Evolutionary conservation across 2,113 vertebrate species (phyloP), one percentile per base, ranked within the genome.

Genomic region (Sorex fumeus): DNA sequence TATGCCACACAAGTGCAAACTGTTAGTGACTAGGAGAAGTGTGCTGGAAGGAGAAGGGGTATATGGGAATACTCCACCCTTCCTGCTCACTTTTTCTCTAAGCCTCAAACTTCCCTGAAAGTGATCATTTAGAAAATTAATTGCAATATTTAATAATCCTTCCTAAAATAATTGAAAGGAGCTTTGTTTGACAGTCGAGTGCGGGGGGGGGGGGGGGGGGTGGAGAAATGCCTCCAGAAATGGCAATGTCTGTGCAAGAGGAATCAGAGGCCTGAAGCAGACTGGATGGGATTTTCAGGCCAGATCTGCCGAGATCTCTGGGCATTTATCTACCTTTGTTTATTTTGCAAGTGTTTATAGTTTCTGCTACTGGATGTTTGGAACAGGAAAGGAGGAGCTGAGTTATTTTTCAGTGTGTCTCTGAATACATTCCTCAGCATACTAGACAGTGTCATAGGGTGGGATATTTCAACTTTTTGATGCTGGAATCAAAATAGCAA

Each of bases 401-500:
- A 67, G 19, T 47, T 94, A 27, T 60, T 36, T 83, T 83, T 79
- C 66, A 60, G 19, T 30, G 15, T 70, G 28, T 86, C 25, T 81
- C 8, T n/a, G 12, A 87, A 18, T 81, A 32, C 83, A 82, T 69
- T 6, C 12, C 25, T 85, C 25, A 34, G 1, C 27, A 23, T 60
- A 75, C 36, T 34, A 36, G 25, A 30, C 8, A 53, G 8, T 53
- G 11, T 50, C 36, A 79, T n/a, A 47, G 28, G 47, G 9, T 9
- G 27, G 10, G 25, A 28, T 79, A 47, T 79, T 79, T 83, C 66
- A 87, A 32, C 1, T 19, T 72, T 85, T 89, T 89, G 16, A 77
- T 81, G 86, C 34, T 13, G 4, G 40, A 74, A 62, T 89, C n/a
- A 78, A 62, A 86, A 78, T 53, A 84, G 53, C 30, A 83, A 80